Conservation (phyloP, 2,797 vertebrate species). For the Sphaeramia orbicularis region DNA sequence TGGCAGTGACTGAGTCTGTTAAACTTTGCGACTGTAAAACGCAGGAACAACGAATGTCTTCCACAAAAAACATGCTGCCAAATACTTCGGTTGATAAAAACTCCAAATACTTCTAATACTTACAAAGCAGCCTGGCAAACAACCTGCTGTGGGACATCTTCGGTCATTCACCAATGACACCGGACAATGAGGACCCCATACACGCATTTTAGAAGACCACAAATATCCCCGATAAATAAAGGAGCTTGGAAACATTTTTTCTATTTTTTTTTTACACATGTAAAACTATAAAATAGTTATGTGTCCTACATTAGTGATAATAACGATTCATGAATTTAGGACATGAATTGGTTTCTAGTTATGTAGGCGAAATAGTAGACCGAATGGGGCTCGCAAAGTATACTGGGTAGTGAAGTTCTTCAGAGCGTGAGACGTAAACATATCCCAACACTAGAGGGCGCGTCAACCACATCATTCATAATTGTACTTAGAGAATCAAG, state of each 20-base stretch:
- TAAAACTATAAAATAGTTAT: not conserved
- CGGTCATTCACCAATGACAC: slow-evolving; percentile 92
- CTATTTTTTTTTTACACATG: not conserved
- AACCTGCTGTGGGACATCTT: slow-evolving; percentile 88
- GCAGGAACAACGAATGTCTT: rapidly evolving
- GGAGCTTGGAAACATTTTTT: not conserved
- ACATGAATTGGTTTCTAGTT: too few species aligned
- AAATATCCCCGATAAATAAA: slow-evolving; percentile 37
- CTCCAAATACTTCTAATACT: slow-evolving; percentile 66
- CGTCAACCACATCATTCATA: not conserved
- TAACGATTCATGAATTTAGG: not conserved
- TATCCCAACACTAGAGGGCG: slow-evolving; percentile 50
- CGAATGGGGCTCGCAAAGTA: not conserved
- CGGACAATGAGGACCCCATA: slow-evolving; percentile 66
- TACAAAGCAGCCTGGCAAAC: slow-evolving; percentile 86
- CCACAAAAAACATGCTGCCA: not conserved
- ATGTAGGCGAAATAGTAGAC: slow-evolving; percentile 29
- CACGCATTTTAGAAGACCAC: slow-evolving; percentile 53
- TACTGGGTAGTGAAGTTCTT: slow-evolving; percentile 71
- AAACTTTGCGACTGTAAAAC: not conserved
- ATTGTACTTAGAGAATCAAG: too few species aligned
- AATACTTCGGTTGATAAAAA: not conserved
- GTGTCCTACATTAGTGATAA: not conserved
- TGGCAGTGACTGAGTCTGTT: not conserved
- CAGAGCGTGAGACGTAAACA: not conserved